phyloP scores from a whole-genome alignment of 2,797 vertebrate genomes.

The Alcedo atthis region DNA sequence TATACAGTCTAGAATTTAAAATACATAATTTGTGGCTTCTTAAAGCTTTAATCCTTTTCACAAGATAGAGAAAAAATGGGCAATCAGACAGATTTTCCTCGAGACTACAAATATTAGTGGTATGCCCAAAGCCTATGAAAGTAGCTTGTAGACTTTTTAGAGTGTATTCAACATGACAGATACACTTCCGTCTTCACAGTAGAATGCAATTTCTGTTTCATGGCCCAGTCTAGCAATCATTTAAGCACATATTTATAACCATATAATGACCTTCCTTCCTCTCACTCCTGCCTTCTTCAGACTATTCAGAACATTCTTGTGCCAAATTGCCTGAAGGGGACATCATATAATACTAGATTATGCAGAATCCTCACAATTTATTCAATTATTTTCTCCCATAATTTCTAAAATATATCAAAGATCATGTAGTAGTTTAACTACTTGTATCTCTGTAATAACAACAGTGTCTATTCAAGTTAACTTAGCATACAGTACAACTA shows the following conservation, averaged over 20 bases:
- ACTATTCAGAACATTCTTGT: background rate
- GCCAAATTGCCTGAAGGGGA: background rate
- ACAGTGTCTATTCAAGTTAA: background rate
- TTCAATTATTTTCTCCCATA: background rate
- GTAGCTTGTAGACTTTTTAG: background rate
- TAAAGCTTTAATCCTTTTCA: background rate
- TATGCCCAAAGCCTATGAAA: background rate
- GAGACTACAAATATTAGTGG: background rate
- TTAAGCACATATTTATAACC: background rate
- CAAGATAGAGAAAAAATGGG: background rate
- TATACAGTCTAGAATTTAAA: background rate
- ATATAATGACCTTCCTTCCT: background rate
- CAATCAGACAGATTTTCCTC: background rate
- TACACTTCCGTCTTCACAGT: background rate
- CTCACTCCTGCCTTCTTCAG: background rate
- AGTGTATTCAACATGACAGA: fast-evolving
- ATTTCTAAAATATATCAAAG: background rate
- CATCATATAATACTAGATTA: background rate
- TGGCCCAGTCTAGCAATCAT: background rate
- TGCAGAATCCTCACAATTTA: background rate
- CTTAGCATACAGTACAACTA: background rate
- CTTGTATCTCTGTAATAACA: background rate
- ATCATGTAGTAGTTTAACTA: background rate
- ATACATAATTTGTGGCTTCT: fast-evolving
- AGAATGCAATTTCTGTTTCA: background rate